Percentiles rank a stretch among this genome's conserved stretches.
These are phyloP conservation scores for Stegophylla sp. DNA, from an alignment of 2,888 invertebrate genomes.

Conservation along the genomic window DNA sequence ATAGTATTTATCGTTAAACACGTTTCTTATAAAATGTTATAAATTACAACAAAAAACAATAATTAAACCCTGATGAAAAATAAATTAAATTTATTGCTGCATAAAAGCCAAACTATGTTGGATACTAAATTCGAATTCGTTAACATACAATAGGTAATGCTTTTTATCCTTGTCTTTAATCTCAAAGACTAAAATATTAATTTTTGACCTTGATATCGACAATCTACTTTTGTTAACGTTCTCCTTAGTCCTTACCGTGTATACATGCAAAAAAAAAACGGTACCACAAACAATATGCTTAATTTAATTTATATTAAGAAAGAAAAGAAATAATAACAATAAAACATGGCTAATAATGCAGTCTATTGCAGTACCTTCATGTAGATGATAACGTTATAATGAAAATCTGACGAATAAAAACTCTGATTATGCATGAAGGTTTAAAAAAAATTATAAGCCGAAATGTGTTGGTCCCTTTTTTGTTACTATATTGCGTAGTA, in stretches of 20 bases:
- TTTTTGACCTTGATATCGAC: not conserved
- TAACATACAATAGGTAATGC: too few relatives aligned
- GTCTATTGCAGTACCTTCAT: not conserved
- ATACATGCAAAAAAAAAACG: not conserved
- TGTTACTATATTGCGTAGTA: too few relatives aligned
- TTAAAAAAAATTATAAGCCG: too few relatives aligned
- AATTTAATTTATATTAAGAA: not conserved
- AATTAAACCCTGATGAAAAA: too few relatives aligned
- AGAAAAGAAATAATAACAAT: not conserved
- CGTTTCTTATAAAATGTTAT: too few relatives aligned
- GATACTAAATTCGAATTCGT: too few relatives aligned
- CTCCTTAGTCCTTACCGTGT: not conserved
- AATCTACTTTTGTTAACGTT: not conserved
- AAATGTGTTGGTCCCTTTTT: too few relatives aligned
- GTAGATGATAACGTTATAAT: not conserved
- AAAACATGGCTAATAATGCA: not conserved
- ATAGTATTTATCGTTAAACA: too few relatives aligned
- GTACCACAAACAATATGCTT: not conserved
- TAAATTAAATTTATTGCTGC: too few relatives aligned
- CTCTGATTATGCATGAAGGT: not conserved
- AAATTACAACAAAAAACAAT: too few relatives aligned
- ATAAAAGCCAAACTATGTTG: too few relatives aligned
- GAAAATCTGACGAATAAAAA: not conserved
- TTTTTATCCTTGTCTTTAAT: not conserved
- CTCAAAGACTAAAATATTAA: not conserved